Base-by-base conservation (phyloP, 1,140 invertebrate species). In the Microplitis demolitor region DNA sequence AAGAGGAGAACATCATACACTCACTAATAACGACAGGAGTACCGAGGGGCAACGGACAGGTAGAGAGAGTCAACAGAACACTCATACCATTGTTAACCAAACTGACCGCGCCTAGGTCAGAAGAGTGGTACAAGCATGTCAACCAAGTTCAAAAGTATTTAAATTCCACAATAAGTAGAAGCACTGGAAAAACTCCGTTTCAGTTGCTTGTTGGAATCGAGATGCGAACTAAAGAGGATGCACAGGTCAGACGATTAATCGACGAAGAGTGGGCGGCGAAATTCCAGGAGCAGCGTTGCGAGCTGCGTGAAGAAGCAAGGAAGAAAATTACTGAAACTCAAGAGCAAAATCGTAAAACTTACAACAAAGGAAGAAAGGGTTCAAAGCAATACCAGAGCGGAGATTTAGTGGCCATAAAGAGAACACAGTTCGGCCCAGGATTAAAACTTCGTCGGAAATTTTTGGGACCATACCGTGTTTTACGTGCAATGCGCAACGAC, bases 371-470 rank as follows among this genome's bases (percentile, higher is more conserved):
- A 54, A 33, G 75, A 2, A 78, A 74, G 8, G 60, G 70, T 60
- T 72, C 69, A 56, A 62, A 4, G 2, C 56, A 73, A 37, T 80
- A 81, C 69, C 14, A 71, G 13, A 51, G 66, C 24, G 79, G 76
- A 4, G 77, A 78, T 39, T 9, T 77, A 4, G 77, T 80, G 1
- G 78, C 76, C 11, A 77, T 78, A 4, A 72, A 75, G 39, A n/a
- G 77, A 1, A 78, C 71, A 1, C 74, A 76, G 13, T 75, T 83
- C 73, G 76, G 75, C 3, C 63, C 74, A 34, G 83, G 82, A 1
- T 61, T 78, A 13, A 87, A 87, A 63, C 31, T 88, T 5, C 71
- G 78, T 24, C 71, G 69, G n/a, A 85, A 85, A 54, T 87, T 74
- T 71, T 58, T 87, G 24, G 84, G 83, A 24, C 14, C 83, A 39